phyloP scores from a whole-genome alignment of 2,797 vertebrate species.

The Squalus acanthias region DNA sequence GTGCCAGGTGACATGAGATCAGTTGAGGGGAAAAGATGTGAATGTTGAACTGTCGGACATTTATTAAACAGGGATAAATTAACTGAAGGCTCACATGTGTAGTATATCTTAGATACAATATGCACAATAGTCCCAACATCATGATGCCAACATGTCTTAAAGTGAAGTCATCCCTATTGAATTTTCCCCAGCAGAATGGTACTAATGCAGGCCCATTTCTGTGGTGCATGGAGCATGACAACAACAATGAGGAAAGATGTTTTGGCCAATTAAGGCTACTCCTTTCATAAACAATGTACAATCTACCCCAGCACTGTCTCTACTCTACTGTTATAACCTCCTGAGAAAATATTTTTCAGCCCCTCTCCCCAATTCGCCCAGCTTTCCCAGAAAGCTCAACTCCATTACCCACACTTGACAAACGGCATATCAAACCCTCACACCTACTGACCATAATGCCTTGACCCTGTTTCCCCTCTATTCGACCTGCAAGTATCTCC shows the following conservation, averaged over 20 bases:
- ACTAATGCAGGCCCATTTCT: too few relatives aligned
- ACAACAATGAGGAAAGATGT: not conserved
- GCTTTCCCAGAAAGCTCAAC: not conserved
- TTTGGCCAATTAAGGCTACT: not conserved
- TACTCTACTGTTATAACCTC: not conserved
- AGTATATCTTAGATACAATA: not conserved
- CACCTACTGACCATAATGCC: not conserved
- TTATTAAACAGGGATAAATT: not conserved
- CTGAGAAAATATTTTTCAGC: not conserved
- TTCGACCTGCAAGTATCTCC: not conserved
- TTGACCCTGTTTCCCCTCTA: not conserved
- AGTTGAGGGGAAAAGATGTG: not conserved
- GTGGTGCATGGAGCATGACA: too few relatives aligned
- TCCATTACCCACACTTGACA: not conserved
- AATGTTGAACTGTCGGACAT: not conserved
- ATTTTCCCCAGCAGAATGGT: too few relatives aligned
- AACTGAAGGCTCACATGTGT: not conserved
- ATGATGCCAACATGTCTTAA: too few relatives aligned
- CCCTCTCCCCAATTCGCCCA: not conserved
- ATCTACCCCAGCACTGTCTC: not conserved
- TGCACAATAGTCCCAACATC: not conserved
- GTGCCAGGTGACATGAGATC: not conserved
- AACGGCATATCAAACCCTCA: not conserved
- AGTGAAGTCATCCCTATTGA: too few relatives aligned
- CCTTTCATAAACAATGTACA: not conserved